Percentiles rank a stretch among this genome's conserved stretches.
Evolutionary conservation across 2,797 vertebrate species (phyloP).

Genomic region (Morelia viridis): DNA sequence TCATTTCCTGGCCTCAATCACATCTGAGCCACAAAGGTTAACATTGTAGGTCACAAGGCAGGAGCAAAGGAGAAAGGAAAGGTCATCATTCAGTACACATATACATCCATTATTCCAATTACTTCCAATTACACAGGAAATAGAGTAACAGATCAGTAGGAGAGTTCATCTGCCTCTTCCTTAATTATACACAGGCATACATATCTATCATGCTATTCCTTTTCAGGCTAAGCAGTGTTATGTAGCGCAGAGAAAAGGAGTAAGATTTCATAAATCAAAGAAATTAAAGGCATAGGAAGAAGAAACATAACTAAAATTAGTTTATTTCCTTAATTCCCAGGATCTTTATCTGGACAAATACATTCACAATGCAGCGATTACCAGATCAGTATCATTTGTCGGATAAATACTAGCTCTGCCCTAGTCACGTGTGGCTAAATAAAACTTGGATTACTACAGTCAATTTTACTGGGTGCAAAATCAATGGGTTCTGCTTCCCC

Average conservation of each 20-base stretch:
- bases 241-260: not conserved
- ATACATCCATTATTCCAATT: not conserved
- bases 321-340: not conserved
- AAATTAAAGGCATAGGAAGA: not conserved
- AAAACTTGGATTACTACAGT: not conserved
- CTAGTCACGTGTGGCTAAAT: not conserved
- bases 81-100: not conserved
- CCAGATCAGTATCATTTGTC: not conserved
- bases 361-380: not conserved
- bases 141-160: not conserved
- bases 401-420: not conserved
- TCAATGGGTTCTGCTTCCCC: not conserved
- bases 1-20: conserved; percentile 25
- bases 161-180: not conserved
- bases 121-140: not conserved
- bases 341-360: not conserved
- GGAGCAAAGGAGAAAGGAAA: not conserved
- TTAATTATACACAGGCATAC: conserved; percentile 1
- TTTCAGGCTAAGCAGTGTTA: not conserved
- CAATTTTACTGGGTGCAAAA: not conserved
- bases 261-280: not conserved
- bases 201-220: not conserved
- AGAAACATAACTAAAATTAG: not conserved
- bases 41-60: not conserved
- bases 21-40: conserved; percentile 21